phyloP scores from a whole-genome alignment of 2,888 invertebrate genomes.

The Platerodrilus igneus region DNA sequence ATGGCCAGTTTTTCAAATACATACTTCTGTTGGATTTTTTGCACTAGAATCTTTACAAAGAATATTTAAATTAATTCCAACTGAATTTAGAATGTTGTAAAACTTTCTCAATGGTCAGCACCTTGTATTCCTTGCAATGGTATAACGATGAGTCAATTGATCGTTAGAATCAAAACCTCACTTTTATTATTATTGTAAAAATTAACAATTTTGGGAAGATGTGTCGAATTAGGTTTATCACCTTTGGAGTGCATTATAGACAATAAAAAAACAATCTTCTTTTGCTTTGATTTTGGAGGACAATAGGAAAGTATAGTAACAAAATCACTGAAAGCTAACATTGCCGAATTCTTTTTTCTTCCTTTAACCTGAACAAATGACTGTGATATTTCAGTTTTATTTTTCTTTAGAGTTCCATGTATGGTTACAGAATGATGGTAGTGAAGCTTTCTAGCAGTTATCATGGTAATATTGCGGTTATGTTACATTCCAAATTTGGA shows the following conservation, averaged over 20 bases:
- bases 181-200: slow-evolving; percentile 2
- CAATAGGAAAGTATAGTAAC: slow-evolving; percentile 4
- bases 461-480: too few species aligned
- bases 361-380: too few species aligned
- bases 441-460: too few species aligned
- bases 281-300: slow-evolving; percentile 13
- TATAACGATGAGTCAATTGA: slow-evolving; percentile 5
- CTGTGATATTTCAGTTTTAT: too few species aligned
- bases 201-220: slow-evolving; percentile 2
- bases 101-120: slow-evolving; percentile 11
- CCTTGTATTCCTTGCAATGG: slow-evolving; percentile 11
- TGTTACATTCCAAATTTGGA: too few species aligned
- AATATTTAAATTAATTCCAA: too few species aligned
- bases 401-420: too few species aligned
- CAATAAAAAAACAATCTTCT: slow-evolving; percentile 11
- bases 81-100: slow-evolving; percentile 5
- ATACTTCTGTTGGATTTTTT: slow-evolving; percentile 4
- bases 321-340: slow-evolving; percentile 9
- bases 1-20: slow-evolving; percentile 13
- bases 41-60: too few species aligned
- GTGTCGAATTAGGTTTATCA: slow-evolving; percentile 1
- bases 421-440: too few species aligned
- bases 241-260: slow-evolving; percentile 6
- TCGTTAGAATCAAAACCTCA: slow-evolving; percentile 1
- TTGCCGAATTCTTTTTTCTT: too few species aligned